Base-by-base conservation (phyloP, 2,113 vertebrate genomes). In the Gavialis gangeticus region DNA sequence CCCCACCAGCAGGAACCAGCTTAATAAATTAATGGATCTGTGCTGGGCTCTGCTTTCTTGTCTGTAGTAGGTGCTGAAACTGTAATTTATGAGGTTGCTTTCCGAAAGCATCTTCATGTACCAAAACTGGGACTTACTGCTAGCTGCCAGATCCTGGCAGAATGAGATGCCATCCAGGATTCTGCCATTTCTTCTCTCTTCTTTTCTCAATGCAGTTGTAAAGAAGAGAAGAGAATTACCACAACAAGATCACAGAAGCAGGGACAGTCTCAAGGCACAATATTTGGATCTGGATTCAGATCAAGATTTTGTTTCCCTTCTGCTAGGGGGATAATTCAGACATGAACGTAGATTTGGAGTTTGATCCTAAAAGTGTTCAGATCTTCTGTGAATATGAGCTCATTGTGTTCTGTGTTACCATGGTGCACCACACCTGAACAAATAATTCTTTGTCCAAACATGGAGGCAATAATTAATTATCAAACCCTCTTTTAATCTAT, bases 81-180 rank as follows among this genome's bases (percentile, higher is more conserved):
- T 5, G 30, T 12, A 62, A 17, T 66, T 90, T 5, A 55, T 5
- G 85, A 84, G 60, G n/a, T 67, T 90, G 57, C 9, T 76, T 59
- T 88, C 69, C 82, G 58, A 55, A 8, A n/a, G 62, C 46, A 59
- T 80, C 87, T 91, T 91, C 37, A 76, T 19, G 19, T 46, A 27
- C 91, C 88, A 85, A 59, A 81, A 66, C 37, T 56, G 81, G 69
- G 85, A 79, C 56, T 89, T 96, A 46, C 46, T 46, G 46, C 46
- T 46, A 9, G 8, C 46, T 9, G 46, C 7, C 46, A 46, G 46
- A 46, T 46, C 46, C 34, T 73, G 69, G 34, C 12, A 12, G 6
- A 37, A 37, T 73, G 34, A 73, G 12, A 46, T 10, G 37, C 34
- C 69, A 46, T 24, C 37, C 34, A 73, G 24, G 6, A 73, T 30